Base-by-base conservation (phyloP, 2,888 invertebrate species). In the Andrena bucephala region DNA sequence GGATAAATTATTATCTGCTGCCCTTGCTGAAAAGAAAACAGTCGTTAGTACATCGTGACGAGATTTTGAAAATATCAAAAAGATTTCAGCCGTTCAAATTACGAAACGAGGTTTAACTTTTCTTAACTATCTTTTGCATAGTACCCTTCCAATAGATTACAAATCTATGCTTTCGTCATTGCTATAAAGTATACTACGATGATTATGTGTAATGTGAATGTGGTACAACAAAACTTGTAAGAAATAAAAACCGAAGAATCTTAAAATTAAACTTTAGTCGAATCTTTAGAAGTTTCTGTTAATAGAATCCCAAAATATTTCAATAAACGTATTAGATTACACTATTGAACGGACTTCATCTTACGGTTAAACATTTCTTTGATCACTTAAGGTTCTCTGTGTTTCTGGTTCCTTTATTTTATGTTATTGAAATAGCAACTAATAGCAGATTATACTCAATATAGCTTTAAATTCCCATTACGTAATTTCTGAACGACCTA, bases 11-110 rank as follows among this genome's bases (percentile, higher is more conserved):
- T 83, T 90, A 90, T 90, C 87, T 84, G 91, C 89, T 87, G 88
- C 88, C 91, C 92, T 90, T 81, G 91, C 93, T 93, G 93, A 92
- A 93, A 93, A 88, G 87, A 87, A 90, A 89, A 87, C 85, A 69
- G 50, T 83, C 52, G 88, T 91, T 90, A 92, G 88, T 90, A 66
- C 60, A 85, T 85, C 59, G 84, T 85, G 76, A 74, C 77, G 81
- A 78, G 83, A 84, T 83, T 85, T 77, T 78, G 75, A 77, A 83
- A 84, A 85, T 80, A 72, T 75, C 71, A 84, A 85, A 87, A 42
- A 83, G 81, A 81, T 86, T 76, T 83, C 76, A 83, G 89, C 82
- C 83, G 87, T 87, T 84, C 84, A 89, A 89, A 87, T 89, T 89
- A 85, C 89, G 85, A 85, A 87, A 88, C 86, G 83, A 86, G 81